phyloP scores from a whole-genome alignment of 2,797 vertebrate species.

The Bovichtus diacanthus region DNA sequence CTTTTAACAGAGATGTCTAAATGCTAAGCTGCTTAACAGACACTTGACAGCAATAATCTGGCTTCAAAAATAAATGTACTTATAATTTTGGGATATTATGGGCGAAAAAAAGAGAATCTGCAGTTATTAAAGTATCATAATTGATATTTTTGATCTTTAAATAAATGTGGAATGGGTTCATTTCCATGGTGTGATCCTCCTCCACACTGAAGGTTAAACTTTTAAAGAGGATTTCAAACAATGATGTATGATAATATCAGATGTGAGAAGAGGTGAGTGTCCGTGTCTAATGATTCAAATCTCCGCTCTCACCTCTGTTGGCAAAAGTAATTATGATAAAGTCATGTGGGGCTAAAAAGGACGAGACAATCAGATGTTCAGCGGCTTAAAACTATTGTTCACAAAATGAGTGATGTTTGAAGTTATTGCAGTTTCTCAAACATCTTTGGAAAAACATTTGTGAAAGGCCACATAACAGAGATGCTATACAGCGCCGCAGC shows the following conservation, averaged over 20 bases:
- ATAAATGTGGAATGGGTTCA: not conserved
- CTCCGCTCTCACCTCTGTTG: conserved; percentile 72
- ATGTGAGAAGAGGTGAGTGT: conserved; percentile 47
- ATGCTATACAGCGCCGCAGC: too few species aligned
- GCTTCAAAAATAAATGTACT: conserved; percentile 30
- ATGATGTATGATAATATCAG: conserved; percentile 61
- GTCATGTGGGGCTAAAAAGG: conserved; percentile 42
- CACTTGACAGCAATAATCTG: conserved; percentile 42
- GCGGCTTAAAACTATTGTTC: too few species aligned
- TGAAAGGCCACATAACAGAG: too few species aligned
- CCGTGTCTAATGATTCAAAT: conserved; percentile 70
- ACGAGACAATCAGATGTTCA: conserved; percentile 19
- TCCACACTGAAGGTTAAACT: conserved; percentile 49
- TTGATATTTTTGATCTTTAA: conserved; percentile 11
- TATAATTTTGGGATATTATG: conserved; percentile 7
- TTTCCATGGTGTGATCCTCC: not conserved
- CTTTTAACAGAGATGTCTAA: conserved; percentile 37
- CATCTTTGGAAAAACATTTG: too few species aligned
- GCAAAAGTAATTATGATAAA: conserved; percentile 78
- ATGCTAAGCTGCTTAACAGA: conserved; percentile 54
- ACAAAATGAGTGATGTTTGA: too few species aligned
- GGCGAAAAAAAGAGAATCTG: not conserved
- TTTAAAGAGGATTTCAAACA: conserved; percentile 55
- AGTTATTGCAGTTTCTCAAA: too few species aligned
- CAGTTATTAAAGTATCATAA: conserved; percentile 11